These are phyloP conservation scores for Stenolophus ochropezus DNA, from an alignment of 2,888 invertebrate species.

Conservation along the genomic window DNA sequence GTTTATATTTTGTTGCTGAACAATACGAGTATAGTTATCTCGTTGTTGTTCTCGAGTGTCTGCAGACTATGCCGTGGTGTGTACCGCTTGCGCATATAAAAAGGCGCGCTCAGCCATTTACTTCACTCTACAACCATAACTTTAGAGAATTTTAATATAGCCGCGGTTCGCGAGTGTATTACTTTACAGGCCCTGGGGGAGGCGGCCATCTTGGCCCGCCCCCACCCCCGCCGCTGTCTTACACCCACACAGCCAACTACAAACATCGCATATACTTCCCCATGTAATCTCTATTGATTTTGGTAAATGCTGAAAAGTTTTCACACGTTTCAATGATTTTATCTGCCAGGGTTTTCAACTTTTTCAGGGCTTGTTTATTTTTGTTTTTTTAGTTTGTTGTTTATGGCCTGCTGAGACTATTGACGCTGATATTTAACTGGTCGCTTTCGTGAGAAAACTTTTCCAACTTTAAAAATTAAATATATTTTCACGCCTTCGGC, in stretches of 20 bases:
- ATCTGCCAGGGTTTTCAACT: slow-evolving; percentile 31
- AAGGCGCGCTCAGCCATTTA: slow-evolving; percentile 49
- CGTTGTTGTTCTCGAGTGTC: background rate
- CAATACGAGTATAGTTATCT: too few species aligned
- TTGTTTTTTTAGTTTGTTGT: slow-evolving; percentile 35
- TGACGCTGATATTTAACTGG: slow-evolving; percentile 20
- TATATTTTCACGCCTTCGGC: background rate
- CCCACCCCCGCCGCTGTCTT: background rate
- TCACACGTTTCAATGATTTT: slow-evolving; percentile 57
- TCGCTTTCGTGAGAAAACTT: background rate
- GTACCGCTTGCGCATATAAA: slow-evolving; percentile 23
- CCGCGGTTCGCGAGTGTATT: slow-evolving; percentile 67
- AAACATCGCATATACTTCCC: background rate
- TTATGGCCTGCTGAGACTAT: slow-evolving; percentile 24
- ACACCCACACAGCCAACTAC: background rate
- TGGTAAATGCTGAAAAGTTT: slow-evolving; percentile 55
- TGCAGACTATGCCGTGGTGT: slow-evolving; percentile 11
- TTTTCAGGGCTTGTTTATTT: slow-evolving; percentile 31
- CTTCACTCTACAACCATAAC: slow-evolving; percentile 54
- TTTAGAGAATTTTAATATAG: slow-evolving; percentile 60
- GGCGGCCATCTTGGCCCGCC: slow-evolving; percentile 57
- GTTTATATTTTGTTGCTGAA: too few species aligned
- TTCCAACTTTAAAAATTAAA: background rate
- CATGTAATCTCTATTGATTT: slow-evolving; percentile 57
- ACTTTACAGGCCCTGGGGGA: slow-evolving; percentile 65